Percentiles rank a stretch among this genome's conserved stretches.
Evolutionary conservation across 2,888 invertebrate species (phyloP).

Genomic region (Tipula vernalis): DNA sequence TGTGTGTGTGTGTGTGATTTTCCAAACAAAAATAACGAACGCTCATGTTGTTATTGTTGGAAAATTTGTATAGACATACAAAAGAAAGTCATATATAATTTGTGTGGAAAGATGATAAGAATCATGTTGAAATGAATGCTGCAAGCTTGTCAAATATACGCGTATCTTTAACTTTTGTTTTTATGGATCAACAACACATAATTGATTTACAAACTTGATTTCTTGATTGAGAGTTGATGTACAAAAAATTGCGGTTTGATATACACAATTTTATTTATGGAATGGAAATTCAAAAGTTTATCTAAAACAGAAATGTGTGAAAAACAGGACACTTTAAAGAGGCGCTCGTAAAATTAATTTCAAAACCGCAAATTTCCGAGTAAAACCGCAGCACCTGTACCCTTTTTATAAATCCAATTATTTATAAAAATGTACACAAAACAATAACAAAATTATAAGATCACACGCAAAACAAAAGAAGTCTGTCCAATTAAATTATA

Average conservation of each 20-base stretch:
- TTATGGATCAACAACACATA: background rate
- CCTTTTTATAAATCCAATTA: background rate
- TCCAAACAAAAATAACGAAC: background rate
- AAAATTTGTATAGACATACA: background rate
- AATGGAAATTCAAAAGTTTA: background rate
- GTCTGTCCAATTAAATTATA: background rate
- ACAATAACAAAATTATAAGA: background rate
- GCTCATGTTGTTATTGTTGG: background rate
- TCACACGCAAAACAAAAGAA: background rate
- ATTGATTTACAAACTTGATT: background rate
- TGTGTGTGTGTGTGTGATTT: background rate
- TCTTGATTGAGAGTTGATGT: background rate
- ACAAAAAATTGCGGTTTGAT: background rate
- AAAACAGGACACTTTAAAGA: background rate
- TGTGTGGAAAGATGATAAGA: background rate
- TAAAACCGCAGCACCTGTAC: background rate
- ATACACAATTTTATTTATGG: background rate
- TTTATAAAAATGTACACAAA: background rate
- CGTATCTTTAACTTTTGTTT: background rate
- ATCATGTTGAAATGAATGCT: background rate
- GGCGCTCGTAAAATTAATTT: too few relatives aligned
- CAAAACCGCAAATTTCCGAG: background rate
- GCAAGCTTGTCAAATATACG: background rate
- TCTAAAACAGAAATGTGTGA: background rate
- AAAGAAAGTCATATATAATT: background rate